phyloP scores from a whole-genome alignment of 2,888 invertebrate genomes.

The Isoperla grammatica region DNA sequence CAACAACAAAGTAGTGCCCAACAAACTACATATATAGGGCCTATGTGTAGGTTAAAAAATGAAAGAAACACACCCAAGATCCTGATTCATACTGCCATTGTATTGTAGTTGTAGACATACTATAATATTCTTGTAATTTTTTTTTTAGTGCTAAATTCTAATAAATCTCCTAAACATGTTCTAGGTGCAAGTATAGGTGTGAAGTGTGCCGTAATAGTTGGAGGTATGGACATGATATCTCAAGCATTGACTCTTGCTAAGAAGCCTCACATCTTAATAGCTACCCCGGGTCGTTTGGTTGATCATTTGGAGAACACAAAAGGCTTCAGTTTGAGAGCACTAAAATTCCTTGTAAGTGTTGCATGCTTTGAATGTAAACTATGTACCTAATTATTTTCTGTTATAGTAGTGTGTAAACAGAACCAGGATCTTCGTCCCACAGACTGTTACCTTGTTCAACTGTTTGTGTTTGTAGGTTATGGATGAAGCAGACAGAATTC shows the following conservation, averaged over 20 bases:
- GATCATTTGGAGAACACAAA: slow-evolving; percentile 98
- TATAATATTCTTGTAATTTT: too few relatives aligned
- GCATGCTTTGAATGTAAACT: background rate
- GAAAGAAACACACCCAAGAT: too few relatives aligned
- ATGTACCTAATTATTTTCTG: slow-evolving; percentile 4
- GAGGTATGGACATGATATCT: slow-evolving; percentile 97
- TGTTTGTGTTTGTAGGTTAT: slow-evolving; percentile 63
- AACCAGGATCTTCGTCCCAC: too few relatives aligned
- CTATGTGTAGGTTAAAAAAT: too few relatives aligned
- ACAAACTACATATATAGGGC: too few relatives aligned
- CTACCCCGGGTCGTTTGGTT: slow-evolving; percentile 91
- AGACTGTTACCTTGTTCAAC: too few relatives aligned
- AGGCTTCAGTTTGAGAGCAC: slow-evolving; percentile 84
- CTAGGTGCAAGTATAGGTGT: slow-evolving; percentile 84
- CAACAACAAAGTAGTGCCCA: too few relatives aligned
- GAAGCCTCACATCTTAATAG: slow-evolving; percentile 95
- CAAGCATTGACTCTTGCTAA: slow-evolving; percentile 88
- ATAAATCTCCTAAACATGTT: too few relatives aligned
- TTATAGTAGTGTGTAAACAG: too few relatives aligned
- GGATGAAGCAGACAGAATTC: slow-evolving; percentile 98
- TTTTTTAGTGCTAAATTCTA: too few relatives aligned
- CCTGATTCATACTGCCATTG: too few relatives aligned
- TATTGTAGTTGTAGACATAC: too few relatives aligned
- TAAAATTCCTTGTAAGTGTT: slow-evolving; percentile 74
- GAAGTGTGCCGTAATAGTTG: slow-evolving; percentile 94